Conservation (phyloP, 30 jellyfish, hydroid and myxozoan species). For the Aurelia coerulea region DNA sequence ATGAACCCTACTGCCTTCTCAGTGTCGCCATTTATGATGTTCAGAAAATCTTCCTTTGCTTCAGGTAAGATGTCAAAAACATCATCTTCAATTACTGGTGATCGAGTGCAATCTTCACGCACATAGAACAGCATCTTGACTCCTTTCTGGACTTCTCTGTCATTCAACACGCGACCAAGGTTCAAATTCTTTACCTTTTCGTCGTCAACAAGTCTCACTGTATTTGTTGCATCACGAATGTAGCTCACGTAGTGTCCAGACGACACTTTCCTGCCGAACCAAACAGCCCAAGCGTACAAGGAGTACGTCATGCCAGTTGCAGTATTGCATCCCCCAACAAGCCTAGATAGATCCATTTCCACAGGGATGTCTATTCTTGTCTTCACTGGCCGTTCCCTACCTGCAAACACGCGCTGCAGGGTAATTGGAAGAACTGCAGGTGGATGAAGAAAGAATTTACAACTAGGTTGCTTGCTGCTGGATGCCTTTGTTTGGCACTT, state of each 20-base stretch:
- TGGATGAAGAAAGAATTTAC: not conserved
- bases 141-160: too few relatives aligned
- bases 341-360: not conserved
- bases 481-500: constrained; percentile 7
- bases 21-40: too few relatives aligned
- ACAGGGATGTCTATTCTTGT: constrained; percentile 7
- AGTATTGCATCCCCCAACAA: too few relatives aligned
- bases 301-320: not conserved
- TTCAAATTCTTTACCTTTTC: not conserved
- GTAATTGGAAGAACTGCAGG: constrained; percentile 4
- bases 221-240: not conserved
- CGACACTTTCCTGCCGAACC: not conserved
- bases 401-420: not conserved
- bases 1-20: too few relatives aligned
- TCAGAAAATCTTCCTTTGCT: too few relatives aligned
- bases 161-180: too few relatives aligned
- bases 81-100: too few relatives aligned
- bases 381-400: not conserved
- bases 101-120: too few relatives aligned
- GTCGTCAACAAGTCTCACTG: not conserved
- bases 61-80: too few relatives aligned
- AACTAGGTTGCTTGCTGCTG: constrained; percentile 6
- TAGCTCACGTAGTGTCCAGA: not conserved
- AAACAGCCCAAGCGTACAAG: not conserved
- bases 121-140: too few relatives aligned